Percentiles rank a stretch among this genome's conserved stretches.
Evolutionary conservation across 1,140 invertebrate species (phyloP).

Genomic region (Euura saliciscinereae): DNA sequence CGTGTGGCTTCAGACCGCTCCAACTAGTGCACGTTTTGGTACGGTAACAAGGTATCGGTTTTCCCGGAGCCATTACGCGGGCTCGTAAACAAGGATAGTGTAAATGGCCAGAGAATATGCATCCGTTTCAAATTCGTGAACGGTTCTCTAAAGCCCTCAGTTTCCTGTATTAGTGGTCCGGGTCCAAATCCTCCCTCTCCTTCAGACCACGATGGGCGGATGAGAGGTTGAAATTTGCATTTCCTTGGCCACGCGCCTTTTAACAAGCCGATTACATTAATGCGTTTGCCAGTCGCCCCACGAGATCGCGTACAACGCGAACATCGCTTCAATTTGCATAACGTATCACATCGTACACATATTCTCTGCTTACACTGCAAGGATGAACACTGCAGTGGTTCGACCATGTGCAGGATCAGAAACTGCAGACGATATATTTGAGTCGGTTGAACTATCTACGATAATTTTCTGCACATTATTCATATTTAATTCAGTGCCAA

Average conservation of each 20-base stretch:
- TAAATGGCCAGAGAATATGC: slow-evolving; percentile 7
- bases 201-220: neutral
- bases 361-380: too few species aligned
- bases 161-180: neutral
- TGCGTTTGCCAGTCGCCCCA: neutral
- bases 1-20: too few species aligned
- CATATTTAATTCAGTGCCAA: too few species aligned
- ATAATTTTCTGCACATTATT: too few species aligned
- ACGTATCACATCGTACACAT: neutral
- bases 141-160: neutral
- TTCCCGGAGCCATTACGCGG: neutral
- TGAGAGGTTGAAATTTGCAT: slow-evolving; percentile 10
- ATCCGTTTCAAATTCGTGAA: slow-evolving; percentile 10
- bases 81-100: slow-evolving; percentile 11
- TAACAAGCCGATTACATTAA: slow-evolving; percentile 10
- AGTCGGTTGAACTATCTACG: too few species aligned
- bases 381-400: too few species aligned
- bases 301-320: neutral
- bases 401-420: too few species aligned
- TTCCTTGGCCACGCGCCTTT: slow-evolving; percentile 8
- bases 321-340: slow-evolving; percentile 1
- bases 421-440: too few species aligned
- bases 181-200: neutral
- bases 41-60: neutral
- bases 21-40: too few species aligned